Evolutionary conservation across 2,797 vertebrate species (phyloP).

Genomic region (Todus mexicanus): DNA sequence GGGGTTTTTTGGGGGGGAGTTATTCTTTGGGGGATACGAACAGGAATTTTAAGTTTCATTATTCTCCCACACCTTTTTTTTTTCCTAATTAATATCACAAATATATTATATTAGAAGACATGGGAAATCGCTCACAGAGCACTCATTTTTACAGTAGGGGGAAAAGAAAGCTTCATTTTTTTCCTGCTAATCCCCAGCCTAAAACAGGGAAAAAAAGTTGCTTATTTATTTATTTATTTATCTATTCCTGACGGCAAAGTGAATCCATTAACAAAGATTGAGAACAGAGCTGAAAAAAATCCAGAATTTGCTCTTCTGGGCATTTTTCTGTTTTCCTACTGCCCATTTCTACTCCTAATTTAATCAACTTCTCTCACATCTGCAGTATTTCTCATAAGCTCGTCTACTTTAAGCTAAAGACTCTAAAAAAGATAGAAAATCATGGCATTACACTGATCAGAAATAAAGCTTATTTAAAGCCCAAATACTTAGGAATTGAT

Average conservation of each 20-base stretch:
- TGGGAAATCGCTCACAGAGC: neutral
- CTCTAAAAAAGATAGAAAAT: slow-evolving; percentile 44
- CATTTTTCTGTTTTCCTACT: neutral
- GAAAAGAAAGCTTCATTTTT: neutral
- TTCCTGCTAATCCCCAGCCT: neutral
- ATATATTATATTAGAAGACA: neutral
- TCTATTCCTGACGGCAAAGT: neutral
- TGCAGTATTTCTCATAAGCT: slow-evolving; percentile 39
- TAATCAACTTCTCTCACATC: slow-evolving; percentile 31
- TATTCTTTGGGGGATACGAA: neutral
- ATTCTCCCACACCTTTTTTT: neutral
- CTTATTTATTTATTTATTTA: neutral
- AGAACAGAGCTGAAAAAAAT: neutral
- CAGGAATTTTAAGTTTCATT: neutral
- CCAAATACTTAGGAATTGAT: slow-evolving; percentile 59
- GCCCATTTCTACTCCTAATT: slow-evolving; percentile 30
- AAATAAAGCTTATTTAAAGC: slow-evolving; percentile 73
- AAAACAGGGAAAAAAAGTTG: neutral
- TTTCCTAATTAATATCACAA: neutral
- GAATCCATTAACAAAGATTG: neutral
- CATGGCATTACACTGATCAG: slow-evolving; percentile 66
- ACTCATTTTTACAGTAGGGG: neutral
- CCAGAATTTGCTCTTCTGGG: neutral
- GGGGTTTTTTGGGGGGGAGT: neutral
- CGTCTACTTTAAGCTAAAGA: slow-evolving; percentile 49